phyloP scores from a whole-genome alignment of 2,888 invertebrate species.

The Meteorus cinctellus region DNA sequence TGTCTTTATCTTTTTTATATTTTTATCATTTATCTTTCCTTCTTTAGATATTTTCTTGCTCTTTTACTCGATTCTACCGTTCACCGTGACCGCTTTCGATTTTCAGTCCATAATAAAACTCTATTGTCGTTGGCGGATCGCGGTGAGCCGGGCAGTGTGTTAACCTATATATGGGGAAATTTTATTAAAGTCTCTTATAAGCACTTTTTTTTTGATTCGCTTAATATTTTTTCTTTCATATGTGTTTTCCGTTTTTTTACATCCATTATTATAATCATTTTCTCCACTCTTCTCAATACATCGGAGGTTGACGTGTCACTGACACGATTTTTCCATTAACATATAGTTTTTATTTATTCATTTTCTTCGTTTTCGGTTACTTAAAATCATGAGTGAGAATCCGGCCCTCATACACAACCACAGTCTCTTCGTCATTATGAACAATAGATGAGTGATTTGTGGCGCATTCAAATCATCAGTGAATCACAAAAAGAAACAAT shows the following conservation, averaged over 20 bases:
- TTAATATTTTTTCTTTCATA: conserved; percentile 26
- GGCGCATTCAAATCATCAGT: conserved; percentile 10
- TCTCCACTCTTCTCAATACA: conserved; percentile 24
- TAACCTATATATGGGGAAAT: conserved; percentile 51
- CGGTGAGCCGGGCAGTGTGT: conserved; percentile 52
- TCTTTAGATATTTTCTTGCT: conserved; percentile 25
- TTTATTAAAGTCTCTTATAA: conserved; percentile 53
- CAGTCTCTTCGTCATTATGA: not conserved
- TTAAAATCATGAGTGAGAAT: conserved; percentile 40
- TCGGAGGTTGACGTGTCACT: conserved; percentile 38
- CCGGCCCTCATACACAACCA: conserved; percentile 38
- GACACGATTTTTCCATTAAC: conserved; percentile 37
- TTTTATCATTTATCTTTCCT: not conserved
- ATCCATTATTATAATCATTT: conserved; percentile 30
- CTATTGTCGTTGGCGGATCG: conserved; percentile 47
- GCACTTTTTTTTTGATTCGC: conserved; percentile 41
- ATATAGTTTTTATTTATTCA: conserved; percentile 12
- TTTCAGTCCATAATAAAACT: conserved; percentile 39
- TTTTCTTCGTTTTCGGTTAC: conserved; percentile 11
- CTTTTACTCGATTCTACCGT: conserved; percentile 47
- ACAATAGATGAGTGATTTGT: conserved; percentile 9
- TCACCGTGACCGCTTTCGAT: conserved; percentile 41
- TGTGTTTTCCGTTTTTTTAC: conserved; percentile 30
- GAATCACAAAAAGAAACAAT: not conserved
- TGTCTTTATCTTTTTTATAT: not conserved